Percentiles rank a stretch among this genome's conserved stretches.
These are phyloP conservation scores for Gnathonemus longibarbis DNA, from an alignment of 2,113 vertebrate genomes.

Conservation along the genomic window DNA sequence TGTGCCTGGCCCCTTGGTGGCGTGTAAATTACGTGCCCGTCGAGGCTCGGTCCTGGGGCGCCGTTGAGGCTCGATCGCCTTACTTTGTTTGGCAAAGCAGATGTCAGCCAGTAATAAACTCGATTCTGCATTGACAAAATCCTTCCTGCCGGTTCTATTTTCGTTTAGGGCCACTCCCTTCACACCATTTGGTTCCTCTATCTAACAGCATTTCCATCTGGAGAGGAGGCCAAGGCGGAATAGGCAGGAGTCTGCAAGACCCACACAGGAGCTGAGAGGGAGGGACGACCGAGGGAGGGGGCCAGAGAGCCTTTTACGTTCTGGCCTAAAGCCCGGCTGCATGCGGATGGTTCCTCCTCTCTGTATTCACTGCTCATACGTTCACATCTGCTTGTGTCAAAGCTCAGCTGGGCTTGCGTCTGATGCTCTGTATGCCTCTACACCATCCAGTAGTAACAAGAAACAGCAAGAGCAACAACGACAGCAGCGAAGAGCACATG, in stretches of 20 bases:
- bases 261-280: neutral
- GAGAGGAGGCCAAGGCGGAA: constrained; percentile 5
- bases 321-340: neutral
- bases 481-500: neutral
- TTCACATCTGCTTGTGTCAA: neutral
- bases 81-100: neutral
- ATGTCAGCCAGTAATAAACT: neutral
- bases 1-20: neutral
- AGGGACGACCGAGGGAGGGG: neutral
- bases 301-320: neutral
- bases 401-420: neutral
- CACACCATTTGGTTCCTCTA: neutral
- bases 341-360: neutral
- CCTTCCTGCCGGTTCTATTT: neutral
- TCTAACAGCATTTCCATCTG: neutral
- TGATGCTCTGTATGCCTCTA: neutral
- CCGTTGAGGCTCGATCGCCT: neutral
- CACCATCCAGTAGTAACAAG: neutral
- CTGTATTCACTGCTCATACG: neutral
- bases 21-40: neutral
- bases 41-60: neutral
- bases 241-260: neutral
- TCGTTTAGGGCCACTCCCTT: neutral
- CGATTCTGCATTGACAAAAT: neutral
- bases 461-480: neutral